Evolutionary conservation across 2,888 invertebrate genomes (phyloP), one percentile per base, ranked within the genome.

Genomic region (Himalopsyche tibetana): DNA sequence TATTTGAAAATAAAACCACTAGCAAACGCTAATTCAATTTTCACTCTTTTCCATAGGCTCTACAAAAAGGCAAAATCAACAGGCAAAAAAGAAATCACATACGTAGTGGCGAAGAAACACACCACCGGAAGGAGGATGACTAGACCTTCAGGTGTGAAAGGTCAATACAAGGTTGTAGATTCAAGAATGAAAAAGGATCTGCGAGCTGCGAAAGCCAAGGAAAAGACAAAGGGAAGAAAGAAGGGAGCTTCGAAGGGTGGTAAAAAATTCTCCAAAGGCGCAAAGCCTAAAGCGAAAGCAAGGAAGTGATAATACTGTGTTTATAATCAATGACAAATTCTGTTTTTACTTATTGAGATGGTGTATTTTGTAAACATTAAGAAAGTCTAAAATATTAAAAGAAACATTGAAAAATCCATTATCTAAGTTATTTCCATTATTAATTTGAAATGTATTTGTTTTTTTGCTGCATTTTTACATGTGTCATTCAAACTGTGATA

Each of bases 161-260:
- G 99, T 84, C 96, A 95, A 55, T 99, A 96, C 92, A 98, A 96
- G 91, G 96, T 99, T n/a, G 99, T 99, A 6, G 99, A 99, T 94
- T 95, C 96, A 1, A 94, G 99, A 89, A 96, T 99, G 96, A 99
- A 99, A 92, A 99, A 99, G 92, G 99, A 99, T 91, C 92, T 96
- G 90, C 94, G 96, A 88, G 95, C 96, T 0, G 92, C 94, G 89
- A 95, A 95, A 91, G 92, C 93, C 19, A 94, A 94, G 90, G 94
- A 94, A 90, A 95, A 94, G 91, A 94, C 93, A 55, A 94, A 91
- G 90, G 93, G 92, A 81, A 93, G 93, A 87, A 91, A 92, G 63
- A 85, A 85, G 56, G 85, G 88, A 17, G 82, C 51, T 36, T 69
- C 55, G 28, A 82, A 81, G 84, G 83, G 83, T 5, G 82, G 84